Evolutionary conservation across 2,113 vertebrate species (phyloP).

Genomic region (Pyrgilauda ruficollis): DNA sequence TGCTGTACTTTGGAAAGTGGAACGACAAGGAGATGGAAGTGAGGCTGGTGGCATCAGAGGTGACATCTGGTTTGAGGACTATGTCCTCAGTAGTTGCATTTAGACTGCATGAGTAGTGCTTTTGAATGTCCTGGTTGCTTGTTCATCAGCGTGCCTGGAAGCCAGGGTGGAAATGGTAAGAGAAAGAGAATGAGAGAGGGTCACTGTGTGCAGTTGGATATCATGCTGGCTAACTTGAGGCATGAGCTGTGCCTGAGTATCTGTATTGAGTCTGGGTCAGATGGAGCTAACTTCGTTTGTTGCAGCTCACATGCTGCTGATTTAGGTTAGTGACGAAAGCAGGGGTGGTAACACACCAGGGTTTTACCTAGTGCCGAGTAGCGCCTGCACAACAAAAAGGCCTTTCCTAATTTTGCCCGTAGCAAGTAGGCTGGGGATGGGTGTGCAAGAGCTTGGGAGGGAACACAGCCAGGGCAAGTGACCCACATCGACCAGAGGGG

Average conservation of each 20-base stretch:
- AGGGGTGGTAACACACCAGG: not conserved
- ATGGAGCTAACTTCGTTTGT: not conserved
- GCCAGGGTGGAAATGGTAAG: not conserved
- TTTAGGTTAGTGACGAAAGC: not conserved
- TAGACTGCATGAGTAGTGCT: not conserved
- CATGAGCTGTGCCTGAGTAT: accelerated
- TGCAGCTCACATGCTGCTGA: accelerated
- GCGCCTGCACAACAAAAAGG: not conserved
- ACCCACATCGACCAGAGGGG: accelerated
- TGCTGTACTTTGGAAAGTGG: not conserved
- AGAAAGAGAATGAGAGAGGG: not conserved
- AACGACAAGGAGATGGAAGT: not conserved
- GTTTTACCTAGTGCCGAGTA: not conserved
- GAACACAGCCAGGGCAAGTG: not conserved
- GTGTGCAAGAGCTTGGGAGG: not conserved
- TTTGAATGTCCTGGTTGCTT: not conserved
- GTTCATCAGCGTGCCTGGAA: not conserved
- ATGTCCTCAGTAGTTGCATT: not conserved
- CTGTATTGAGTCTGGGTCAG: not conserved
- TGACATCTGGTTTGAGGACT: not conserved
- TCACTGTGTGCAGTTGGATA: not conserved
- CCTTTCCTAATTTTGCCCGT: not conserved
- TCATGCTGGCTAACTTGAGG: not conserved
- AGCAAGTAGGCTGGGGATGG: not conserved
- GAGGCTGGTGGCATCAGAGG: not conserved